A percentile compares a stretch with the other conserved stretches of the same genome.
Conservation (phyloP, 2,888 invertebrate species). For the Proisotoma minuta region DNA sequence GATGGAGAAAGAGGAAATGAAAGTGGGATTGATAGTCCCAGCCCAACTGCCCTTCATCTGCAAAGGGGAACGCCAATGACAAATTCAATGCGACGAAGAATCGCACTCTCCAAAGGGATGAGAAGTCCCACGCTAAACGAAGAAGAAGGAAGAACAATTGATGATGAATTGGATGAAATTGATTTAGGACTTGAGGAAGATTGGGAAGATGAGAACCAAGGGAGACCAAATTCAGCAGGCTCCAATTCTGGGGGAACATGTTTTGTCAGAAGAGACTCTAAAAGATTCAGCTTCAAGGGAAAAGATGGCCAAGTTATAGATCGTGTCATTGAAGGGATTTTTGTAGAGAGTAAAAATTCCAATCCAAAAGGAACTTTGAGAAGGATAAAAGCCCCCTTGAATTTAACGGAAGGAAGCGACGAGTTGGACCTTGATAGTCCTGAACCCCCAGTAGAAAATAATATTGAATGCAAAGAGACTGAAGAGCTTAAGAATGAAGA, state of each 20-base stretch:
- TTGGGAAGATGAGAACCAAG: slow-evolving; percentile 37
- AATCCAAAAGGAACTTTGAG: slow-evolving; percentile 43
- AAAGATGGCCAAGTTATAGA: slow-evolving; percentile 39
- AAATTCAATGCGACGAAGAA: slow-evolving; percentile 31
- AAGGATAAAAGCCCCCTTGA: slow-evolving; percentile 42
- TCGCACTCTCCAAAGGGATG: slow-evolving; percentile 21
- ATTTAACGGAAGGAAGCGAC: slow-evolving; percentile 36
- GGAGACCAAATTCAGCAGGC: slow-evolving; percentile 13
- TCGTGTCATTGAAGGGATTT: slow-evolving; percentile 47
- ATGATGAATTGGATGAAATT: neutral
- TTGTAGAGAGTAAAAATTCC: slow-evolving; percentile 48
- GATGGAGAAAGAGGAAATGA: slow-evolving; percentile 14
- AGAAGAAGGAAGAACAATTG: too few species aligned
- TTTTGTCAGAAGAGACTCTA: slow-evolving; percentile 44
- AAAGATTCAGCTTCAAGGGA: slow-evolving; percentile 40
- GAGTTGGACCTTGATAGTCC: slow-evolving; percentile 23
- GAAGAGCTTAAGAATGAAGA: neutral
- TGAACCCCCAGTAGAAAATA: neutral
- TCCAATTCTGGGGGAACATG: slow-evolving; percentile 27
- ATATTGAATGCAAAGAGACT: neutral
- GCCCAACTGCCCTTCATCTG: slow-evolving; percentile 7
- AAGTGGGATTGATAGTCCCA: slow-evolving; percentile 9
- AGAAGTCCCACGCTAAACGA: slow-evolving; percentile 5
- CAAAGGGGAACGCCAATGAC: slow-evolving; percentile 21
- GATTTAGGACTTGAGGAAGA: slow-evolving; percentile 44